Evolutionary conservation across 2,888 invertebrate genomes (phyloP).

Genomic region (Mythimna albipuncta): DNA sequence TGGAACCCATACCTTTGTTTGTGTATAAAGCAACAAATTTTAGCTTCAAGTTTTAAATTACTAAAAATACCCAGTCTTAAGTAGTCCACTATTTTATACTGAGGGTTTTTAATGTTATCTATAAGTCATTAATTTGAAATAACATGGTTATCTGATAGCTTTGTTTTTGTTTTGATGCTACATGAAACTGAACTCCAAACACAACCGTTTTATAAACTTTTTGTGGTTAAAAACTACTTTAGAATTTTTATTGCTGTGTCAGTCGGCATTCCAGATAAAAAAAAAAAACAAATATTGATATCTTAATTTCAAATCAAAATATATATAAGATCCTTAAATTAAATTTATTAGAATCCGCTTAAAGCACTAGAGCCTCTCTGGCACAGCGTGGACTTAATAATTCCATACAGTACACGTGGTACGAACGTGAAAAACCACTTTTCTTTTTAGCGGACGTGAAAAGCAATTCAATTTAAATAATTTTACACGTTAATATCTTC

Average conservation of each 20-base stretch:
- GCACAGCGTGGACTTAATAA: background rate
- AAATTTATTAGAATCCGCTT: no score
- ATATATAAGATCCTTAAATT: no score
- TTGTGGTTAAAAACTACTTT: no score
- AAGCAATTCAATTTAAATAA: background rate
- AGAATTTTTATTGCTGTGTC: no score
- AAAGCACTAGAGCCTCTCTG: no score
- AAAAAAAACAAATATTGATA: no score
- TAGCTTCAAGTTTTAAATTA: no score
- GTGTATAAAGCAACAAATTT: no score
- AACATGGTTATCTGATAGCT: background rate
- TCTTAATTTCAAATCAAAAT: no score
- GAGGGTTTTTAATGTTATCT: background rate
- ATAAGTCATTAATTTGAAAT: slow-evolving; percentile 1
- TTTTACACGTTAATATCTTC: background rate
- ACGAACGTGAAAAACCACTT: background rate
- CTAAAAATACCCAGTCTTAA: no score
- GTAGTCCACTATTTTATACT: no score
- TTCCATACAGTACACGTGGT: background rate
- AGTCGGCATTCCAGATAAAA: background rate
- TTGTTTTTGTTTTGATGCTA: background rate
- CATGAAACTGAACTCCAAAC: background rate
- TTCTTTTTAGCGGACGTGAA: background rate
- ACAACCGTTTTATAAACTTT: background rate
- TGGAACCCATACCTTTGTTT: no score